These are phyloP conservation scores for Catagonus wagneri DNA, from an alignment of 2,113 vertebrate species.

Conservation along the genomic window DNA sequence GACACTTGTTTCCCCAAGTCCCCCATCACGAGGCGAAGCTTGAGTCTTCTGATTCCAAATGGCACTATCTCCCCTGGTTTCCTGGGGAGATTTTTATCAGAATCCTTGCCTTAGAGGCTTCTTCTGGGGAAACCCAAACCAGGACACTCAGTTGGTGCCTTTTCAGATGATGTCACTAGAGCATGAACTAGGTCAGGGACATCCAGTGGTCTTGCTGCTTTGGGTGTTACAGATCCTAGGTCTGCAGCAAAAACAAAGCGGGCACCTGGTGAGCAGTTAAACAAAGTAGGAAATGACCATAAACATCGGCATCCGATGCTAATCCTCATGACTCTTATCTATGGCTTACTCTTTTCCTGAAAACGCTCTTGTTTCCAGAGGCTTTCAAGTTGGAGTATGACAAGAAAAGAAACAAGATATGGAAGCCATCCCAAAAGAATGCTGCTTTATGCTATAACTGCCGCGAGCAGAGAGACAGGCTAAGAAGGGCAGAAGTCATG, in stretches of 20 bases:
- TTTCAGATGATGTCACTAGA: background rate
- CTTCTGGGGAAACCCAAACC: constrained; percentile 10
- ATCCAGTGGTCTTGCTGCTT: background rate
- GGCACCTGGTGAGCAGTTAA: background rate
- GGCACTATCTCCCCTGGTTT: background rate
- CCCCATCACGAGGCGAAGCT: background rate
- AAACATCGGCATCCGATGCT: background rate
- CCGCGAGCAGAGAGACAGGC: background rate
- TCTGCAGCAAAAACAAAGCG: background rate
- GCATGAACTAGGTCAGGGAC: background rate
- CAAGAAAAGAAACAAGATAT: background rate
- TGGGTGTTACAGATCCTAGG: background rate
- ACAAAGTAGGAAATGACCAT: background rate
- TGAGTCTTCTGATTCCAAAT: background rate
- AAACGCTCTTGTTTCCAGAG: constrained; percentile 27
- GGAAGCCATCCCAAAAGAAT: background rate
- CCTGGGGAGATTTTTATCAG: background rate
- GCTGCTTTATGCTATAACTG: background rate
- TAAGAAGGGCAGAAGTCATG: background rate
- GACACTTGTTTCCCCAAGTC: fast-evolving
- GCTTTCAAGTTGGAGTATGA: background rate
- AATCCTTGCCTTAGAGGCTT: background rate
- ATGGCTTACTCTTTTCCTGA: background rate
- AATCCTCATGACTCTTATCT: background rate
- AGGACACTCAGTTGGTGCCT: background rate